Evolutionary conservation across 2,113 vertebrate genomes (phyloP).

Genomic region (Oreamnos americanus): DNA sequence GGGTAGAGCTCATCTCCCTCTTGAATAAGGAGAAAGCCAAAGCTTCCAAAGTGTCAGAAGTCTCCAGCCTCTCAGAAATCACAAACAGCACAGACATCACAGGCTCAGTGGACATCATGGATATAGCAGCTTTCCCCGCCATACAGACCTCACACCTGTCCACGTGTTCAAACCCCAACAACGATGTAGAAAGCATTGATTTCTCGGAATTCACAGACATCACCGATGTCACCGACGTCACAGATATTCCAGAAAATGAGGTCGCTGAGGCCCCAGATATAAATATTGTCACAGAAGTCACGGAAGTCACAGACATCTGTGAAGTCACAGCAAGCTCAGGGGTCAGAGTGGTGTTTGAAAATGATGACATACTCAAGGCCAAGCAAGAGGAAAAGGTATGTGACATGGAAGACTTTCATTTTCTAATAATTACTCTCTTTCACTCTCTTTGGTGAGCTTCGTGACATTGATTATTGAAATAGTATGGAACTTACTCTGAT

Average conservation of each 20-base stretch:
- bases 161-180: fast-evolving
- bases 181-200: background rate
- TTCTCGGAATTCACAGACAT: constrained; percentile 45
- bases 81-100: constrained; percentile 36
- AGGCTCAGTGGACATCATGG: constrained; percentile 49
- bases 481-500: background rate
- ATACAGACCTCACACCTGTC: background rate
- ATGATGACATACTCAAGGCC: constrained; percentile 42
- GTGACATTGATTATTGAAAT: background rate
- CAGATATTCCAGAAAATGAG: constrained; percentile 52
- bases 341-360: constrained; percentile 59
- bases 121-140: background rate
- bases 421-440: background rate
- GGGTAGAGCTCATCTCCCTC: constrained; percentile 71
- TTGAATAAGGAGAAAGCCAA: constrained; percentile 64
- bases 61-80: constrained; percentile 55
- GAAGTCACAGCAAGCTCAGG: background rate
- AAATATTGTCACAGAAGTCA: constrained; percentile 68
- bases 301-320: background rate
- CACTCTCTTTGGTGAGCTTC: background rate
- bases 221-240: constrained; percentile 60
- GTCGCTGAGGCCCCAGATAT: constrained; percentile 43
- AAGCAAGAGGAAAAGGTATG: constrained; percentile 49
- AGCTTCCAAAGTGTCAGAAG: background rate
- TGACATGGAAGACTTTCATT: background rate